Evolutionary conservation across 2,797 vertebrate species (phyloP).

Genomic region (Periparus ater): DNA sequence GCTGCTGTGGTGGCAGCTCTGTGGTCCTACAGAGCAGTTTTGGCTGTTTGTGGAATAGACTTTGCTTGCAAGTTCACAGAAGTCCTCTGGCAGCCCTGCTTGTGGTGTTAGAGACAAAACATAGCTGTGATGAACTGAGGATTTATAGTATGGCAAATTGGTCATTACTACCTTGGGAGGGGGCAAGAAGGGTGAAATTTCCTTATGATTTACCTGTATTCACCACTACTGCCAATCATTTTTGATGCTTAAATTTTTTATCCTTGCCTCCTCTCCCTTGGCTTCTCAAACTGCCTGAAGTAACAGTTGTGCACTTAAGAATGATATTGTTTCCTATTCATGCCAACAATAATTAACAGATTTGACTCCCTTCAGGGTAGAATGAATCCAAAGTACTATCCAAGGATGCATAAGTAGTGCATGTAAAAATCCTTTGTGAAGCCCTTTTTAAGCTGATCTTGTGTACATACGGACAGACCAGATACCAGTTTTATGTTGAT

Average conservation of each 20-base stretch:
- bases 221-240: not conserved
- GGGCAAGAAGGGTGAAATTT: not conserved
- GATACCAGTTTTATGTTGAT: not conserved
- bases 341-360: not conserved
- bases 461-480: not conserved
- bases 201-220: not conserved
- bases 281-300: not conserved
- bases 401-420: not conserved
- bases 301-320: not conserved
- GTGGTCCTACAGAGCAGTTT: no score
- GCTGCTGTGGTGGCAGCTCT: rapidly evolving
- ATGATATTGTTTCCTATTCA: not conserved
- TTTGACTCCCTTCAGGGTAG: not conserved
- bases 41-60: not conserved
- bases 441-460: not conserved
- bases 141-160: not conserved
- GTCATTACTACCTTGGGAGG: not conserved
- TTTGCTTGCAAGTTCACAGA: not conserved
- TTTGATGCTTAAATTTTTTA: not conserved
- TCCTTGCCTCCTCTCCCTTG: not conserved
- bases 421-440: not conserved
- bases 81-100: not conserved
- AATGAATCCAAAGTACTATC: not conserved
- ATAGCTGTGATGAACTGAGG: not conserved
- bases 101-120: not conserved